Base-by-base conservation (phyloP, 2,113 vertebrate species). In the Tursiops truncatus region DNA sequence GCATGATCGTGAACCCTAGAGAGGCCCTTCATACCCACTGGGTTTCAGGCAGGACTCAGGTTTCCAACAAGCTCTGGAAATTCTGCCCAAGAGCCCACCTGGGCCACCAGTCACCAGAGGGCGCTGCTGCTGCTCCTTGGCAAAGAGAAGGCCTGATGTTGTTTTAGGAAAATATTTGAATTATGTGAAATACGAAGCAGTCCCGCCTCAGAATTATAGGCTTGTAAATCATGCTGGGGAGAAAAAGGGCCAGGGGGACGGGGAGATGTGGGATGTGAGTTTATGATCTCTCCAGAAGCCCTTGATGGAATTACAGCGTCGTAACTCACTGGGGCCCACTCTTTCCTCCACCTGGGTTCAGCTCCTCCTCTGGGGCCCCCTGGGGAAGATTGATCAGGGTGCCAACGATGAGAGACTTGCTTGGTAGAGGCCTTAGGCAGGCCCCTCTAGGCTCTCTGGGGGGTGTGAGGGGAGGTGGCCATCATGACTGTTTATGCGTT, bases 231-330 rank as follows among this genome's bases (percentile, higher is more conserved):
- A 96, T 80, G 70, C 93, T n/a, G 74, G 83, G 89, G 85, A 77
- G 65, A 85, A 83, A 70, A 60, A 26, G 53, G 73, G 91, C 63
- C 36, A 1, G 70, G 82, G 85, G 74, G 31, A 14, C 0, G 18
- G 84, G 50, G 93, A 95, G 91, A 82, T 79, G 71, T 71, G 9
- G 83, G 90, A 86, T 15, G 1, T 31, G 81, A 96, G 95, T 98
- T 99, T 98, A 98, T 36, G 83, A 96, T 94, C 97, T 98, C 96
- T 94, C 80, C 94, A 98, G 97, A 97, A 98, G 68, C 92, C 94
- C 98, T 87, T 96, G 98, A 95, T 98, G 97, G 97, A 98, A 98
- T 98, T 98, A 97, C 95, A 98, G 93, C 89, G 96, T 96, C 95
- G 25, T 98, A 98, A 98, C 89, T 98, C 98, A 96, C 97, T 6